Base-by-base conservation (phyloP, 2,113 vertebrate species). In the Microcebus griseorufus region DNA sequence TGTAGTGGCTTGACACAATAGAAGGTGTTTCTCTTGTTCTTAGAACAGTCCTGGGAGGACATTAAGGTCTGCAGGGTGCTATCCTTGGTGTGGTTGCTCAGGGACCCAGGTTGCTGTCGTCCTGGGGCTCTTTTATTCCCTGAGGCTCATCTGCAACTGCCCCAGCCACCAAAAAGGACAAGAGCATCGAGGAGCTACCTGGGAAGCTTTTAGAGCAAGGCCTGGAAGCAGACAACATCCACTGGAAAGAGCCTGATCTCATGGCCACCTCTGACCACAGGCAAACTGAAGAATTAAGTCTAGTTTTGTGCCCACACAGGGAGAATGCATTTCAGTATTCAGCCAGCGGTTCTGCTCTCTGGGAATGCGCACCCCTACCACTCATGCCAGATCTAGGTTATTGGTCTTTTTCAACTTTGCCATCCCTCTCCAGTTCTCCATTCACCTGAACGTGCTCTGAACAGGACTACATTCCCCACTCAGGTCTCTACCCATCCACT, bases 301-400 rank as follows among this genome's bases (percentile, higher is more conserved):
- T 62, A 9, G 88, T 78, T 18, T 34, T 84, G 51, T 60, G 37
- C 29, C 84, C 62, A 48, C 55, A 45, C 42, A 1, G 37, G 62
- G 29, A 89, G n/a, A 20, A 48, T 34, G 42, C 42, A 0, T 42
- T 3, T 81, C 6, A 5, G 10, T 29, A 2, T 42, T 42, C 39
- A 67, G 42, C 82, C 27, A n/a, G 51, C 2, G 32, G 27, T 18
- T 22, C 39, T 9, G 64, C 39, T 6, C 0, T 60, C 2, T 14
- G 34, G 29, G 58, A 32, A 6, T 65, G 18, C 27, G 1, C 2
- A 1, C 14, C 5, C 6, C 16, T 34, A 1, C 27, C 4, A 9
- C n/a, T 60, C 29, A 58, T 2, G 9, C 85, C 67, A 65, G 64
- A 2, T 5, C 7, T 14, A 6, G 60, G n/a, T 62, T 45, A 22